Percentiles rank a stretch among this genome's conserved stretches.
Conservation (phyloP, 1,140 invertebrate species). For the Drosophila dunni region DNA sequence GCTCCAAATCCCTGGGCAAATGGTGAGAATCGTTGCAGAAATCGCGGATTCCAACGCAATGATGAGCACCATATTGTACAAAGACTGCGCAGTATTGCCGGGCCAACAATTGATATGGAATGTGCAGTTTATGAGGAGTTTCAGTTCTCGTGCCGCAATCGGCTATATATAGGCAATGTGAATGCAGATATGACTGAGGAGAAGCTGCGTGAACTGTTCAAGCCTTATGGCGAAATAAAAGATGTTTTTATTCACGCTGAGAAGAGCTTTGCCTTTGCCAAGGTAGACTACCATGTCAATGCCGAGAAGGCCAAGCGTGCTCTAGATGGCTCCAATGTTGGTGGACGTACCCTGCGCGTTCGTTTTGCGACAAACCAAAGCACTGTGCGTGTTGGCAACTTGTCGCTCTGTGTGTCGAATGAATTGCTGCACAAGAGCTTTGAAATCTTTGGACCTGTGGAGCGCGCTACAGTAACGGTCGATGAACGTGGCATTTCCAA, state of each 20-base stretch:
- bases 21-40: slow-evolving; percentile 5
- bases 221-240: slow-evolving; percentile 93
- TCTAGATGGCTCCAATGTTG: slow-evolving; percentile 94
- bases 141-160: slow-evolving; percentile 96
- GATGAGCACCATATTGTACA: slow-evolving; percentile 89
- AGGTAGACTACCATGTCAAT: slow-evolving; percentile 97
- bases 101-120: slow-evolving; percentile 94
- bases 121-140: slow-evolving; percentile 96
- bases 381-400: slow-evolving; percentile 95
- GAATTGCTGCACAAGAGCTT: slow-evolving; percentile 97
- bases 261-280: slow-evolving; percentile 98
- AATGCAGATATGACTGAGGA: slow-evolving; percentile 99
- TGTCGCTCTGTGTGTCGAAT: slow-evolving; percentile 96
- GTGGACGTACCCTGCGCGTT: slow-evolving; percentile 94
- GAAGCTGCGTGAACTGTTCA: slow-evolving; percentile 93
- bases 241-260: slow-evolving; percentile 97
- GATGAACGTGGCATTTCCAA: slow-evolving; percentile 97
- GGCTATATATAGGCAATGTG: slow-evolving; percentile 99
- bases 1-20: background rate
- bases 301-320: slow-evolving; percentile 98
- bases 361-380: slow-evolving; percentile 97
- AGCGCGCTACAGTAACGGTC: slow-evolving; percentile 96
- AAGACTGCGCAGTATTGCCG: slow-evolving; percentile 89
- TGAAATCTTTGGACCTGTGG: slow-evolving; percentile 96
- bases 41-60: slow-evolving; percentile 86